Evolutionary conservation across 2,113 vertebrate species (phyloP), one percentile per base, ranked within the genome.

Genomic region (Chionomys nivalis): DNA sequence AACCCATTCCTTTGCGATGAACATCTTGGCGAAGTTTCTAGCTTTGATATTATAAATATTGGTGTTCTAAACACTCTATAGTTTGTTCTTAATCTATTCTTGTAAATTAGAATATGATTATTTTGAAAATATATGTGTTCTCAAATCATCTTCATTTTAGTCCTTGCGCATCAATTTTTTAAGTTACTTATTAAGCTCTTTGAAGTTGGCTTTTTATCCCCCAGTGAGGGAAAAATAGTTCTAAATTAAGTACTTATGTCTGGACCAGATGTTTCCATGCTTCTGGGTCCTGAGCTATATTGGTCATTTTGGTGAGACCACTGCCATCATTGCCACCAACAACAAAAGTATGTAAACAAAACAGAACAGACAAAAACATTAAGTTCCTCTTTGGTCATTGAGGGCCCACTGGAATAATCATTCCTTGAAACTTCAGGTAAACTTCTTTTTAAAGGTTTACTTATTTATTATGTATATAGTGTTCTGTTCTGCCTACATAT

Each of bases 361-460:
- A 55, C 11, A 26, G 85, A 95, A 92, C 1, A 77, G 66, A 76
- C 10, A 39, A 92, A 68, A 68, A 85, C 91, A 79, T 82, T 73
- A 94, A 42, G 65, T 77, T 90, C 4, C 1, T 10, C 11, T 44
- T 82, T 78, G 90, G 93, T 89, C 81, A 55, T 24, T 75, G n/a
- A 82, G 68, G 39, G 31, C 76, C 95, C 82, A 91, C 52, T 44
- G 31, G 14, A 39, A 94, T 42, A 94, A 87, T 31, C 89, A 63
- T 88, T 79, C 75, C 73, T 76, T 7, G 12, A 97, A 58, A 58
- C 58, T 58, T 58, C 19, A 21, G 19, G 58, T 2, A 58, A 58
- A 6, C 58, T 21, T 58, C 58, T 21, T 58, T 58, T 21, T 58
- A 58, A 58, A 23, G 5, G 19, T 58, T 58, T 58, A 58, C 21